These are phyloP conservation scores for Phylloscopus trochiloides DNA, from an alignment of 2,113 vertebrate species.

Conservation along the genomic window DNA sequence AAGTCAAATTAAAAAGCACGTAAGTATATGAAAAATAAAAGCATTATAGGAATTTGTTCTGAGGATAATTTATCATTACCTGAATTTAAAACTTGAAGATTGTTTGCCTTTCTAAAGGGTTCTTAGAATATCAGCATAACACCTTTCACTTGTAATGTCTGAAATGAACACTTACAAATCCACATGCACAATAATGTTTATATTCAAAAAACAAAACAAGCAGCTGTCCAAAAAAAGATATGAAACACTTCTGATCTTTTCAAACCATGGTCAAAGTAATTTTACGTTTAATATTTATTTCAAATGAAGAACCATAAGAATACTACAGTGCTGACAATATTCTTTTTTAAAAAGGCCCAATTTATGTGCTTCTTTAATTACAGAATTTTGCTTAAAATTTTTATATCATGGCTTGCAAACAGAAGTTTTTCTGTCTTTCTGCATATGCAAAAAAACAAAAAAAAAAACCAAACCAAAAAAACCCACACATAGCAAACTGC, in stretches of 20 bases:
- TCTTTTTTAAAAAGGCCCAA: not conserved
- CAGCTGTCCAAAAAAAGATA: slow-evolving; percentile 46
- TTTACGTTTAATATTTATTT: not conserved
- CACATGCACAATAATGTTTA: slow-evolving; percentile 49
- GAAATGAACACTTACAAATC: slow-evolving; percentile 73
- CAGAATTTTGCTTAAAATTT: slow-evolving; percentile 18
- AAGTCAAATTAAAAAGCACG: not conserved
- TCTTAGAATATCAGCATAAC: not conserved
- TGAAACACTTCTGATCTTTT: slow-evolving; percentile 68
- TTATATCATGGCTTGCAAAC: slow-evolving; percentile 73
- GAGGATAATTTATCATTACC: not conserved
- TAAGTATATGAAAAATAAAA: not conserved
- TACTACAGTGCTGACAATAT: not conserved
- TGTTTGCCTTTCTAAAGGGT: not conserved
- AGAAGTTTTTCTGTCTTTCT: slow-evolving; percentile 70
- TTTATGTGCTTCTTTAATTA: not conserved
- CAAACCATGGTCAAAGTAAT: slow-evolving; percentile 69
- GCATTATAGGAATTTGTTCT: not conserved
- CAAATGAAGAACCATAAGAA: not conserved
- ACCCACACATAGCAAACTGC: slow-evolving; percentile 54
- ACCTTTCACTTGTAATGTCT: not conserved
- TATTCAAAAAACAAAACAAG: slow-evolving; percentile 63
- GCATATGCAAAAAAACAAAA: slow-evolving; percentile 35
- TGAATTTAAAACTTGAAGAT: not conserved
- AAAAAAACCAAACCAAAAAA: not conserved